Evolutionary conservation across 1,140 invertebrate species (phyloP), one percentile per base, ranked within the genome.

Genomic region (Cheumatopsyche charites): DNA sequence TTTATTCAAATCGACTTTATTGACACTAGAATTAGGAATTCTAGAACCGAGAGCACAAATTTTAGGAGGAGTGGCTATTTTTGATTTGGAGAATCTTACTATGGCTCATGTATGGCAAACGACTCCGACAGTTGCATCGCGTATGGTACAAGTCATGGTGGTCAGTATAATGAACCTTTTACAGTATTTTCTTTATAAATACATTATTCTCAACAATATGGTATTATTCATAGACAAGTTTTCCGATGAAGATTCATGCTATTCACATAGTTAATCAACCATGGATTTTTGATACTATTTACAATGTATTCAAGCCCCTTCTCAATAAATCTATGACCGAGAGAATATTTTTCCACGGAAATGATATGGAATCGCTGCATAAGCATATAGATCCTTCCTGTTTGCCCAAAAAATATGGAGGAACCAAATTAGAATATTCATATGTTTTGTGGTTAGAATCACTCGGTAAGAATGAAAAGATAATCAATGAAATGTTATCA

Each of bases 211-310:
- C 5, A 21, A 13, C 11, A 26, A 36, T 0, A 63, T 43, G 55
- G 45, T 62, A 26, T 62, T 66, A 52, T 71, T 83, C 85, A 63
- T 78, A 90, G 85, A 88, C 89, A 0, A 87, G 89, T 63, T 92
- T 92, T 78, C 91, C 92, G 0, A 87, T 91, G 74, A 89, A 87
- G 42, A 91, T 89, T 0, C 81, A 91, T 70, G 89, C 91, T 0
- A 87, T 94, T 43, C 92, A 94, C 79, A 89, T 94, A 45, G 84
- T 94, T 0, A 88, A 92, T 77, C 90, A 94, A 76, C 90, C 91
- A 0, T 93, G 91, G 90, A 79, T 92, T 0, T 93, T 93, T 77
- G 91, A 92, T 77, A 88, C 90, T 36, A 89, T 91, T 21, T 93
- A 89, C 78, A 87, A 86, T 58, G 87, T 93, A 6, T 93, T 94